Percentiles rank a stretch among this genome's conserved stretches.
Conservation (phyloP, 2,113 vertebrate genomes). For the Podarcis raffonei region DNA sequence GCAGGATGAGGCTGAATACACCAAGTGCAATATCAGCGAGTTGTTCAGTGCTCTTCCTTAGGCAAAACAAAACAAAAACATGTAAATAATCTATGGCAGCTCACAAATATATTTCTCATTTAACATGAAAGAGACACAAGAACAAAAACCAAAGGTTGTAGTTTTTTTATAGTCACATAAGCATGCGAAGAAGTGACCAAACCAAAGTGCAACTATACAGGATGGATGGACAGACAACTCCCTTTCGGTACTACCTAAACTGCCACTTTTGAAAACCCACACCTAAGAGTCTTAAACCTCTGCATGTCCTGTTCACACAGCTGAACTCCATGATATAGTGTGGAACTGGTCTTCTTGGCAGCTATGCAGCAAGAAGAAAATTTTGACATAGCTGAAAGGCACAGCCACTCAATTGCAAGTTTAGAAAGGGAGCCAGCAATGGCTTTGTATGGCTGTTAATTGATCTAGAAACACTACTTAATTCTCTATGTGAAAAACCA, state of each 20-base stretch:
- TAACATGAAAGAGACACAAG: conserved; percentile 55
- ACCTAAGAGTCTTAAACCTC: conserved; percentile 20
- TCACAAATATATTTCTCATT: conserved; percentile 44
- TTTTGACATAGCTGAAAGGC: not conserved
- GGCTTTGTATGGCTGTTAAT: conserved; percentile 28
- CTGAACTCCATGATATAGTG: not conserved
- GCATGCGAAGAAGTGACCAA: conserved; percentile 51
- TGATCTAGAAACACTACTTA: conserved; percentile 57
- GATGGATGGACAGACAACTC: conserved; percentile 43
- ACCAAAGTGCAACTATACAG: conserved; percentile 68
- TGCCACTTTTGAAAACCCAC: conserved; percentile 13
- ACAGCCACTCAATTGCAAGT: conserved; percentile 28
- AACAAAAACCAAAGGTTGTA: not conserved
- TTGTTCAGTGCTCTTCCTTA: conserved; percentile 71
- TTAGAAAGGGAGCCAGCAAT: conserved; percentile 33
- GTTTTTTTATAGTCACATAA: conserved; percentile 40
- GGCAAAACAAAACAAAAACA: conserved; percentile 33
- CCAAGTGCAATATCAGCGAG: conserved; percentile 49
- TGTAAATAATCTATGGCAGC: conserved; percentile 43
- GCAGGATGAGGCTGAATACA: conserved; percentile 66
- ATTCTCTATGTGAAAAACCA: conserved; percentile 12
- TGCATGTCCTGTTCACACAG: not conserved
- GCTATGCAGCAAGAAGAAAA: not conserved
- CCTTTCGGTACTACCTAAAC: conserved; percentile 36
- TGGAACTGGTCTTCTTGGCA: not conserved